Base-by-base conservation (phyloP, 2,888 invertebrate species). In the Macrophya alboannulata region DNA sequence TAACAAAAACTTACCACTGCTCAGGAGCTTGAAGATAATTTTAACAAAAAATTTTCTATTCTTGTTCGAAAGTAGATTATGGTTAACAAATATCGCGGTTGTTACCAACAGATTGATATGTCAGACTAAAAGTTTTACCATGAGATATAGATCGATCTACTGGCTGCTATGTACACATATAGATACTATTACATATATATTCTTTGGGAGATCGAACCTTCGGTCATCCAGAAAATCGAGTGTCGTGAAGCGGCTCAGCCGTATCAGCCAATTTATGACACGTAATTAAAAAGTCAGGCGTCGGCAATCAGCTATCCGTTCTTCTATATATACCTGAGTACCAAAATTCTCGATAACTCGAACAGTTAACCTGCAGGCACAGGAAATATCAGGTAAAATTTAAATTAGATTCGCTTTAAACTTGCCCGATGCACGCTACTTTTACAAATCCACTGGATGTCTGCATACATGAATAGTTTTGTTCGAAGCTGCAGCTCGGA, bases 261-360 rank as follows among this genome's bases (percentile, higher is more conserved):
- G 92, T 91, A 90, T 91, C 91, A 89, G 87, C 89, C 92, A 91
- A 92, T 91, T 92, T 92, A 92, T 92, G 92, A 92, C 91, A 91
- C 89, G 90, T 90, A 92, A 92, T 92, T 92, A 92, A 92, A 91
- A 91, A 92, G 91, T 91, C 91, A 90, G 89, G 87, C 89, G 89
- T 87, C 88, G 88, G 86, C 88, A 87, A 88, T 88, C 86, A 88
- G 87, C 85, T 86, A 87, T 85, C 87, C 88, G 88, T 89, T 88
- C 88, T 89, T 88, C 88, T 59, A 86, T 87, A 86, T 59, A 86
- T 87, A 86, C 88, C 89, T 89, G 88, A 87, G 88, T 86, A 86
- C 84, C 87, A 88, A 12, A 87, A 90, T 90, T 88, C 88, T 88
- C 89, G 89, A 91, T 91, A 90, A 89, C 88, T 87, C 86, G 62